Conservation (phyloP, 2,113 vertebrate species). For the Pygoscelis antarcticus region DNA sequence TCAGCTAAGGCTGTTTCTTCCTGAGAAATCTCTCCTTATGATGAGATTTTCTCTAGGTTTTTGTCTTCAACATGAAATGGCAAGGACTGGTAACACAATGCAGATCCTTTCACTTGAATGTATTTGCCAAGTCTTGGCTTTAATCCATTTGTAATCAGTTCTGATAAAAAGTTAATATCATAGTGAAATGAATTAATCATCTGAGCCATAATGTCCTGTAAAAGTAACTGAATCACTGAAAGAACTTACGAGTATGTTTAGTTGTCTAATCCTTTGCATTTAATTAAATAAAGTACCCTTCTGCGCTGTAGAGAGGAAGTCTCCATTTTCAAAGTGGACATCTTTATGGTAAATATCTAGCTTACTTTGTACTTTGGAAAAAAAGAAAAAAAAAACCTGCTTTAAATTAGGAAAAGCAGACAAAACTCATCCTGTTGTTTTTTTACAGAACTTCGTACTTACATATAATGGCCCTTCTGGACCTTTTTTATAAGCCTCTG, state of each 20-base stretch:
- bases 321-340: neutral
- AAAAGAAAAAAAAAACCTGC: neutral
- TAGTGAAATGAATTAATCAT: neutral
- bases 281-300: neutral
- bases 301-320: neutral
- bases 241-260: neutral
- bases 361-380: neutral
- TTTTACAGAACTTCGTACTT: neutral
- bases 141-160: neutral
- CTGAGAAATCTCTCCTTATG: neutral
- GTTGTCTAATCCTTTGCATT: neutral
- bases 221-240: neutral
- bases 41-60: neutral
- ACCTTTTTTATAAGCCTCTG: neutral
- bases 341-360: neutral
- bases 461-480: neutral
- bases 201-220: neutral
- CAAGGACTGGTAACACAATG: neutral
- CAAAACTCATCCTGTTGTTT: neutral
- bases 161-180: neutral
- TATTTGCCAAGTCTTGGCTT: neutral
- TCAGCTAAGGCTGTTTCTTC: neutral
- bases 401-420: neutral
- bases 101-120: neutral
- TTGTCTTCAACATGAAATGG: neutral